phyloP scores from a whole-genome alignment of 2,113 vertebrate genomes.

The Pomatostomus ruficeps region DNA sequence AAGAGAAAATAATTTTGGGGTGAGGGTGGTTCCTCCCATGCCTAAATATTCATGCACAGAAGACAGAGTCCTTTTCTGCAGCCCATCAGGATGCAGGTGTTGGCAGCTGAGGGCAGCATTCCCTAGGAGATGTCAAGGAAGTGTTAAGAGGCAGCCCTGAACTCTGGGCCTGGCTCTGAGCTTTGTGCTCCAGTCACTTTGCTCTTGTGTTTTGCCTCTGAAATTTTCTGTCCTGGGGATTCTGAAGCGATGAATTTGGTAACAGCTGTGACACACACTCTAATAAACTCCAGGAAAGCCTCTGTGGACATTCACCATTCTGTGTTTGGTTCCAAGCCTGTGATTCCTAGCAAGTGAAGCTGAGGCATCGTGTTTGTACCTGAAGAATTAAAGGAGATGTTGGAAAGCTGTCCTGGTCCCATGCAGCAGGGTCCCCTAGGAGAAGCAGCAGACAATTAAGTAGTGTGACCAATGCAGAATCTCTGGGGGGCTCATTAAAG shows the following conservation, averaged over 20 bases:
- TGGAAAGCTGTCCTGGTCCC: background rate
- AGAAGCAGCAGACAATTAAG: background rate
- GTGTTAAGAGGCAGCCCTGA: background rate
- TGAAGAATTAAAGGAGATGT: background rate
- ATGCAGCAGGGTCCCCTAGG: fast-evolving
- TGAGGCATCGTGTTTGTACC: background rate
- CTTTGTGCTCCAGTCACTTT: background rate
- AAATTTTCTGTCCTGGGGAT: background rate
- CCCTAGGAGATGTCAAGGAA: background rate
- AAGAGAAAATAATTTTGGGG: background rate
- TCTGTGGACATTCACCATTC: background rate
- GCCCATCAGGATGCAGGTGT: fast-evolving
- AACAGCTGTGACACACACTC: background rate
- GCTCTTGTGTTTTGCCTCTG: background rate
- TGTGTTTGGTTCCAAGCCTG: background rate
- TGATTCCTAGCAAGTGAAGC: background rate
- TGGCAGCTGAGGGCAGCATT: background rate
- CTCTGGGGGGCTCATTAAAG: background rate
- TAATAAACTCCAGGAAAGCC: background rate
- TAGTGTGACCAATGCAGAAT: background rate
- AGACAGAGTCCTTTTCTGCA: background rate
- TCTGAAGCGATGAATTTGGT: background rate
- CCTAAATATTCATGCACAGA: fast-evolving
- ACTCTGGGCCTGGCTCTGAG: background rate
- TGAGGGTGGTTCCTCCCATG: background rate